Conservation (phyloP, 1,140 invertebrate genomes). For the Pseudomyrmex gracilis region DNA sequence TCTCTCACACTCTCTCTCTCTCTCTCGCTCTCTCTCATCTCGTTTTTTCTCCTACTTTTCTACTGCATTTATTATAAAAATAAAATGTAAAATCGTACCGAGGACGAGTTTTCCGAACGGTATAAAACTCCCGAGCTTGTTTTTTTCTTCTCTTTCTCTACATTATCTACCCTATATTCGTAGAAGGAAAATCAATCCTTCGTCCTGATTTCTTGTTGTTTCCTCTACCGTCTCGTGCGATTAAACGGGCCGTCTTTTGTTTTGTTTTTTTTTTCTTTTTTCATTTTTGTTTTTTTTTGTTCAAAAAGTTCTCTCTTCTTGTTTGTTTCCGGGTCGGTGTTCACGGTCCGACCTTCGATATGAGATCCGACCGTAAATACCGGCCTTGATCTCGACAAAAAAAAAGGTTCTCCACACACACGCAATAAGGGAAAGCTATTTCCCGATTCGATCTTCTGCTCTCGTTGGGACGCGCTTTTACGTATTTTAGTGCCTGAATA, state of each 20-base stretch:
- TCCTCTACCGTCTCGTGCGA: constrained; percentile 36
- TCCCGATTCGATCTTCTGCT: constrained; percentile 21
- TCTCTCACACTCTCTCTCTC: constrained; percentile 29
- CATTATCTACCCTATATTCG: constrained; percentile 44
- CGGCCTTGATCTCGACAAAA: too few species aligned
- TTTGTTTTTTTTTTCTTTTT: not conserved
- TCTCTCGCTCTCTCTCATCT: constrained; percentile 23
- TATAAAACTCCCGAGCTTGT: constrained; percentile 67
- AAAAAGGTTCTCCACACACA: too few species aligned
- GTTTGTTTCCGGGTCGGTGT: too few species aligned
- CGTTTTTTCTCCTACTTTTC: constrained; percentile 71
- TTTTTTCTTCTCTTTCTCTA: constrained; percentile 35
- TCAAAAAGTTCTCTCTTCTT: too few species aligned
- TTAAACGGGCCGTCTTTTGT: constrained; percentile 46
- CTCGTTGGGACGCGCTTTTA: constrained; percentile 33
- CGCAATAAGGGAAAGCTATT: constrained; percentile 5
- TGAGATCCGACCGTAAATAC: too few species aligned
- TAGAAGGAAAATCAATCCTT: constrained; percentile 42
- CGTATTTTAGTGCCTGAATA: constrained; percentile 50
- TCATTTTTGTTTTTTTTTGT: not conserved
- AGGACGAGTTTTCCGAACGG: constrained; percentile 80
- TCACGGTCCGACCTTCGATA: too few species aligned
- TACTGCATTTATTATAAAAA: constrained; percentile 85
- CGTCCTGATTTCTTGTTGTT: constrained; percentile 48
- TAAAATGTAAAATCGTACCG: constrained; percentile 85